phyloP scores from a whole-genome alignment of 2,113 vertebrate species.

The Neogale vison region DNA sequence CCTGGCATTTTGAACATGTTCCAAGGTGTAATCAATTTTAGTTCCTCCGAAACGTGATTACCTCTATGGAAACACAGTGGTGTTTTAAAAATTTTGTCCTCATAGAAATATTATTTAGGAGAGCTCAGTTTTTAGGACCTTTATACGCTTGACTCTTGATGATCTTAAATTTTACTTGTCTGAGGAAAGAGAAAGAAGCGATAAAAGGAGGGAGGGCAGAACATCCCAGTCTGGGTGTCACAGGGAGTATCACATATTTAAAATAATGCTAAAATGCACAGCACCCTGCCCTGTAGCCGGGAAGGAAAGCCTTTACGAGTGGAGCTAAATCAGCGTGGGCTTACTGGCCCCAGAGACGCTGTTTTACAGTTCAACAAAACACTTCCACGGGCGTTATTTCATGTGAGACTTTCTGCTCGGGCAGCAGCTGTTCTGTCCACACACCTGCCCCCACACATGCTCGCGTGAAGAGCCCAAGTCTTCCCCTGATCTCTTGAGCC shows the following conservation, averaged over 20 bases:
- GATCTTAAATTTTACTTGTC: background rate
- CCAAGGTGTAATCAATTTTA: background rate
- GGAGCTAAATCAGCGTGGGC: background rate
- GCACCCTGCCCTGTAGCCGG: rapidly evolving
- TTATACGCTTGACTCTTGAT: background rate
- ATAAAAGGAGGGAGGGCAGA: background rate
- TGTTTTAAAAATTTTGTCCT: background rate
- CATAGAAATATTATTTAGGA: background rate
- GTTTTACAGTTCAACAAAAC: background rate
- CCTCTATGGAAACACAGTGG: background rate
- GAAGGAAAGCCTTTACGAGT: background rate
- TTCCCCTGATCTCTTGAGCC: background rate
- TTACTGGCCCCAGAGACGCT: background rate
- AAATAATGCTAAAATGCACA: background rate
- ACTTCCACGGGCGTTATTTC: background rate
- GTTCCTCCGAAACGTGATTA: background rate
- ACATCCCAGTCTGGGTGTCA: background rate
- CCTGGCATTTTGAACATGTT: conserved; percentile 42
- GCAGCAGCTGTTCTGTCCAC: background rate
- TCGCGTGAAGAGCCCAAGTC: background rate
- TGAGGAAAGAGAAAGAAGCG: background rate
- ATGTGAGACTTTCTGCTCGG: background rate
- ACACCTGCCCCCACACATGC: background rate
- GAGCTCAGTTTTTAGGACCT: background rate
- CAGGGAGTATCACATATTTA: background rate